Evolutionary conservation across 1,140 invertebrate genomes (phyloP).

Genomic region (Latrodectus geometricus): DNA sequence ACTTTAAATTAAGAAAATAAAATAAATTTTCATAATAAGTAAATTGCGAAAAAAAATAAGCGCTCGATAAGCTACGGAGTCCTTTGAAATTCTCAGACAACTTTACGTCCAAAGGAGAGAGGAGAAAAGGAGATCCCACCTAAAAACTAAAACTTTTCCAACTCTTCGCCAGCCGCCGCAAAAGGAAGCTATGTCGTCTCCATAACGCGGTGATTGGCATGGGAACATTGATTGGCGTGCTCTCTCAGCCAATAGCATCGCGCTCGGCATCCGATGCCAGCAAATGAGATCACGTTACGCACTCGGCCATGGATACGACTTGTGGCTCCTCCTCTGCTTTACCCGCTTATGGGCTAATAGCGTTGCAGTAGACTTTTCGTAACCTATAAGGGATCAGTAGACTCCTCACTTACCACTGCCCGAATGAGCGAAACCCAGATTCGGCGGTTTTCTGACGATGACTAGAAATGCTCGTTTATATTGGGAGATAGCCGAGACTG

Average conservation of each 20-base stretch:
- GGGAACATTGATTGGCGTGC: slow-evolving; percentile 58
- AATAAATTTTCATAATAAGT: no score
- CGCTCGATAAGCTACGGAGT: no score
- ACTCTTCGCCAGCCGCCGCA: neutral
- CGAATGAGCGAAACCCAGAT: slow-evolving; percentile 25
- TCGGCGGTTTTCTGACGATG: slow-evolving; percentile 15
- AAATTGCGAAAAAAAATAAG: no score
- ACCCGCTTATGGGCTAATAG: slow-evolving; percentile 41
- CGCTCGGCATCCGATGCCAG: slow-evolving; percentile 47
- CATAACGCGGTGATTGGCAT: slow-evolving; percentile 61
- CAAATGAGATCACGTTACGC: slow-evolving; percentile 62
- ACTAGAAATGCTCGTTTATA: neutral
- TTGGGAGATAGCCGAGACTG: no score
- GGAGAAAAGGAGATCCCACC: no score
- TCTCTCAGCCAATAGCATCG: slow-evolving; percentile 45
- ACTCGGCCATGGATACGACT: slow-evolving; percentile 55
- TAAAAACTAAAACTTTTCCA: slow-evolving; percentile 13
- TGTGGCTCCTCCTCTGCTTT: slow-evolving; percentile 29
- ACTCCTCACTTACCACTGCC: slow-evolving; percentile 50
- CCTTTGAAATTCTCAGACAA: no score
- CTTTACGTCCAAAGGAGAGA: no score
- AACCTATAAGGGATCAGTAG: slow-evolving; percentile 60
- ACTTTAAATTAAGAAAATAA: no score
- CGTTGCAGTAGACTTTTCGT: slow-evolving; percentile 29
- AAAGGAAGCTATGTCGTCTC: slow-evolving; percentile 38